Conservation (phyloP, 2,113 vertebrate genomes). For the Gobius niger region DNA sequence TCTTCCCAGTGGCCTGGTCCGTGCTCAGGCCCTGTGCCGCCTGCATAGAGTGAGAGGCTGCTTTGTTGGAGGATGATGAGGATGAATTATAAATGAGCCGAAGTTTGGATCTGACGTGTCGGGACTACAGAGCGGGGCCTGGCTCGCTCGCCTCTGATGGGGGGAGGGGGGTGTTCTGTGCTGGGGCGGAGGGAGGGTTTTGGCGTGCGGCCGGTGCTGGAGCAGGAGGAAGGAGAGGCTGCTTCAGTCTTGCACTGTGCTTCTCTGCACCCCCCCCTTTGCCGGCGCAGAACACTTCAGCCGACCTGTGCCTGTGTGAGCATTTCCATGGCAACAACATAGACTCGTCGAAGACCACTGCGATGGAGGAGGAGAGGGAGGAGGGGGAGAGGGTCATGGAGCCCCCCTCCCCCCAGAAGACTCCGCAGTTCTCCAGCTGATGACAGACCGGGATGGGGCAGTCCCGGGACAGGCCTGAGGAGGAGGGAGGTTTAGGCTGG, state of each 20-base stretch:
- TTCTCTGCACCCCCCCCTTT: slow-evolving; percentile 42
- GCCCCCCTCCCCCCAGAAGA: slow-evolving; percentile 5
- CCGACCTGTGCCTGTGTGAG: slow-evolving; percentile 64
- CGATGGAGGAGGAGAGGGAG: slow-evolving; percentile 42
- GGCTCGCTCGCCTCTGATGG: slow-evolving; percentile 47
- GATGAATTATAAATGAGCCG: slow-evolving; percentile 81
- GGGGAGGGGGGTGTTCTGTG: not conserved
- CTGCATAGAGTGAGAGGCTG: slow-evolving; percentile 29
- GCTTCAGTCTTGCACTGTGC: slow-evolving; percentile 45
- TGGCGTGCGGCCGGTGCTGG: not conserved
- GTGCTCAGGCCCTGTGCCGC: not conserved
- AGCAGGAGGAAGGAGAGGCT: slow-evolving; percentile 64
- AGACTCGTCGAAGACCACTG: slow-evolving; percentile 57
- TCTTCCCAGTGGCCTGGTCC: not conserved
- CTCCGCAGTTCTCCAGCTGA: not conserved
- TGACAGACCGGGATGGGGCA: too few relatives aligned
- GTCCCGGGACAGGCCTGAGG: too few relatives aligned
- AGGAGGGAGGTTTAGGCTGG: too few relatives aligned
- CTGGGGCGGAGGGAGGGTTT: not conserved
- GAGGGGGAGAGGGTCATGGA: slow-evolving; percentile 48
- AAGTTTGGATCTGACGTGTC: slow-evolving; percentile 81
- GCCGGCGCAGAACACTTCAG: slow-evolving; percentile 48
- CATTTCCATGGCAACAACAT: slow-evolving; percentile 67
- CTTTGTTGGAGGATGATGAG: slow-evolving; percentile 37
- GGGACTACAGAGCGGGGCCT: slow-evolving; percentile 73